Evolutionary conservation across 2,113 vertebrate genomes (phyloP), one percentile per base, ranked within the genome.

Genomic region (Natator depressus): DNA sequence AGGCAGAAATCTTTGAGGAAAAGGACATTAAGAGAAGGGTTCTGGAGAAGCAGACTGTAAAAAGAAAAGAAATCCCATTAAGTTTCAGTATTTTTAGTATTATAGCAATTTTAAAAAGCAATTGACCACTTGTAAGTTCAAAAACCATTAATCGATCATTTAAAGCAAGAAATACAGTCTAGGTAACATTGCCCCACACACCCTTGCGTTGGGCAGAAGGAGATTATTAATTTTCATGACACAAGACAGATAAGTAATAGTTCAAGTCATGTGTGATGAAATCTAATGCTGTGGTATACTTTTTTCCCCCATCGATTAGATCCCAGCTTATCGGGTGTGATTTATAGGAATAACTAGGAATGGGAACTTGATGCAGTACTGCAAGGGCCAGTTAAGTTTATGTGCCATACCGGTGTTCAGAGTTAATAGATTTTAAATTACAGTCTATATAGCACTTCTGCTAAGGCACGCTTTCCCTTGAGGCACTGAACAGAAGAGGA

Each of bases 231-330:
- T 98, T 97, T 96, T 98, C 85, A 95, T 97, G 92, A 88, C 97
- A 85, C 95, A 90, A 93, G 98, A 97, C 95, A 97, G 97, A 95
- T 95, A 86, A 98, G 98, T 88, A 97, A 98, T 97, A 55, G 89
- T 89, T 97, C 93, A 88, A 98, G 98, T 95, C 91, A 75, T 84
- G 46, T 97, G 54, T 98, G 98, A 98, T 98, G 98, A 93, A 97
- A 98, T 91, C 98, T 98, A 93, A 91, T 95, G 98, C 50, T 91
- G 96, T 96, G 96, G 96, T 97, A 96, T 98, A 96, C 98, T 98
- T 98, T 96, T 91, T 95, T 96, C 95, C 42, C 89, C 94, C 96
- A 98, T 98, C 49, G 98, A 98, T 98, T 29, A 27, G 84, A 91
- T 93, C 90, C 93, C 87, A 88, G 95, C 90, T 96, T 82, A 93